Conservation (phyloP, 2,113 vertebrate species). For the Cyprinus carpio region DNA sequence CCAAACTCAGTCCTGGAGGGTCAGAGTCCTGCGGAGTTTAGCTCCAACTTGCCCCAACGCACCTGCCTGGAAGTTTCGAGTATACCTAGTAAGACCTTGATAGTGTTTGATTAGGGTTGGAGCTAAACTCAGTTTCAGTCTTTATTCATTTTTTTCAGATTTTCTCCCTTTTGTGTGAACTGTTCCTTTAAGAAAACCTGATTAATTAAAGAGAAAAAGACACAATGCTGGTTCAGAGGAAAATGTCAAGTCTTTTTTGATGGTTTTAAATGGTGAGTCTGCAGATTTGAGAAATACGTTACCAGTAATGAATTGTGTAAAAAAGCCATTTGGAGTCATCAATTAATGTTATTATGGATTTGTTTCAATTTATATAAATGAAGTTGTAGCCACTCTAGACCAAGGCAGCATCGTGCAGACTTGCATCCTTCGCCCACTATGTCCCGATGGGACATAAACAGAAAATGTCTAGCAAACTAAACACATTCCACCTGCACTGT, state of each 20-base stretch:
- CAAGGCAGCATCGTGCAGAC: background rate
- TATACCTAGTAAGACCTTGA: too few relatives aligned
- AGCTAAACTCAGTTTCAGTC: background rate
- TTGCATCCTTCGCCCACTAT: background rate
- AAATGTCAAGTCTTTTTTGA: background rate
- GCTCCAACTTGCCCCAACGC: too few relatives aligned
- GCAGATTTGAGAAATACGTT: background rate
- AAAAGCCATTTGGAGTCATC: background rate
- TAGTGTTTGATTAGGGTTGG: too few relatives aligned
- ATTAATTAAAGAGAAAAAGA: background rate
- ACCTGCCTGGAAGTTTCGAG: too few relatives aligned
- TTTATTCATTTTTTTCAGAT: background rate
- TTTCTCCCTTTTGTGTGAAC: background rate
- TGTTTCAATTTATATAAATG: background rate
- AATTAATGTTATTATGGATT: background rate
- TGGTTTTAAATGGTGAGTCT: background rate
- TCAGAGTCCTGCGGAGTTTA: too few relatives aligned
- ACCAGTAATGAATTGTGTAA: background rate
- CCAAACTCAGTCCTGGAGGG: too few relatives aligned
- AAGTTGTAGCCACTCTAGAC: background rate
- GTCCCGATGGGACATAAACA: background rate
- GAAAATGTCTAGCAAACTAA: conserved; percentile 19
- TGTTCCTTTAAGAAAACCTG: background rate
- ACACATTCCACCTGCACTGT: conserved; percentile 18
- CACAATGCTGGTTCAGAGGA: background rate